These are phyloP conservation scores for Poeciliopsis infans DNA, from an alignment of 2,797 vertebrate genomes.

Conservation along the genomic window DNA sequence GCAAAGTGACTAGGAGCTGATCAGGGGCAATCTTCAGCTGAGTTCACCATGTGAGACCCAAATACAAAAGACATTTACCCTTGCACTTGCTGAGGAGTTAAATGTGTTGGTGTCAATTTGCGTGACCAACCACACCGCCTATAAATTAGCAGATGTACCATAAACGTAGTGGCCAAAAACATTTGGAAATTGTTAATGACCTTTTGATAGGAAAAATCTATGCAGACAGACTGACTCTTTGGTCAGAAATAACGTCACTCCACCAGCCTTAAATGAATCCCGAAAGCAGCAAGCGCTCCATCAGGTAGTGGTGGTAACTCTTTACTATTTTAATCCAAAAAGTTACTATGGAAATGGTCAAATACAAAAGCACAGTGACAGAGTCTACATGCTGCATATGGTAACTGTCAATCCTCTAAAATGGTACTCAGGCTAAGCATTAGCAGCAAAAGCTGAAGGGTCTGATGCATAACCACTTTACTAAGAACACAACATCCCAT, in stretches of 20 bases:
- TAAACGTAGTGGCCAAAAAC: neutral
- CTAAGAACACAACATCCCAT: neutral
- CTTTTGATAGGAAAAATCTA: neutral
- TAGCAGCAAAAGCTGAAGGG: neutral
- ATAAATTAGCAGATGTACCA: neutral
- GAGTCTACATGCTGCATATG: neutral
- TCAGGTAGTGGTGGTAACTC: neutral
- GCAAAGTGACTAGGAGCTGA: constrained; percentile 29
- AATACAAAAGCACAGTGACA: neutral
- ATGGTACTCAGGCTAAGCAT: neutral
- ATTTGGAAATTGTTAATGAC: neutral
- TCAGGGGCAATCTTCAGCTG: constrained; percentile 7
- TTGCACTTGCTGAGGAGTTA: neutral
- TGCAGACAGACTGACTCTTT: neutral
- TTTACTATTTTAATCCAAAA: neutral
- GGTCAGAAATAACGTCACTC: neutral
- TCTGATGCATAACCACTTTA: neutral
- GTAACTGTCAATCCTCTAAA: neutral
- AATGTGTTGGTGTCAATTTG: neutral
- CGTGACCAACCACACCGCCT: neutral
- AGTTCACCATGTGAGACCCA: constrained; percentile 36
- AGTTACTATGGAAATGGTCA: neutral
- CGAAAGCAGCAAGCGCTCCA: neutral
- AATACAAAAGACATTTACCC: constrained; percentile 21
- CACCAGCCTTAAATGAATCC: neutral